Evolutionary conservation across 2,888 invertebrate genomes (phyloP).

Genomic region (Leptothorax acervorum): DNA sequence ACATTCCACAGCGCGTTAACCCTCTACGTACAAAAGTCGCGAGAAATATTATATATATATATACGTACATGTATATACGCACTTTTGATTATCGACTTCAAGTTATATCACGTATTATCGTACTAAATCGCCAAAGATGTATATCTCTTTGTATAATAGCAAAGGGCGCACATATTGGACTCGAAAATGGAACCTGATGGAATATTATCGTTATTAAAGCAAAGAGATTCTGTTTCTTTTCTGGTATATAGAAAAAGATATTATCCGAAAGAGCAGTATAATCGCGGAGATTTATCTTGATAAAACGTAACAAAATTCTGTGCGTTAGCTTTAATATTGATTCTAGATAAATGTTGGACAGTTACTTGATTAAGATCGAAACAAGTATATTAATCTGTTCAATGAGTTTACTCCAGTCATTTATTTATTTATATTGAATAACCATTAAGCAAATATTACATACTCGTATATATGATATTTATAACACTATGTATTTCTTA

Average conservation of each 20-base stretch:
- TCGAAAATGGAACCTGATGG: slow-evolving; percentile 67
- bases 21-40: slow-evolving; percentile 56
- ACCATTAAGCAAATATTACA: too few relatives aligned
- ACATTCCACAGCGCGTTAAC: slow-evolving; percentile 66
- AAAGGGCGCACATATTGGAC: slow-evolving; percentile 58
- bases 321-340: neutral
- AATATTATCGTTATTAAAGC: slow-evolving; percentile 67
- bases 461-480: neutral
- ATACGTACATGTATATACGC: slow-evolving; percentile 53
- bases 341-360: neutral
- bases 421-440: slow-evolving; percentile 3
- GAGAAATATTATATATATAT: slow-evolving; percentile 45
- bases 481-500: neutral
- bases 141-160: slow-evolving; percentile 58
- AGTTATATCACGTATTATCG: slow-evolving; percentile 56
- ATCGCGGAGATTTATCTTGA: slow-evolving; percentile 9
- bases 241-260: slow-evolving; percentile 26
- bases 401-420: neutral
- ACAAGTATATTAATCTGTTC: neutral
- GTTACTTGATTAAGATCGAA: neutral
- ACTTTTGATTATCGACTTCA: slow-evolving; percentile 58
- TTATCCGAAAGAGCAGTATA: slow-evolving; percentile 25
- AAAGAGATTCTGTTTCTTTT: slow-evolving; percentile 29
- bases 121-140: slow-evolving; percentile 58
- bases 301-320: slow-evolving; percentile 1